A percentile compares a stretch with the other conserved stretches of the same genome.
Conservation (phyloP, 2,113 vertebrate genomes). For the Etia nguti region DNA sequence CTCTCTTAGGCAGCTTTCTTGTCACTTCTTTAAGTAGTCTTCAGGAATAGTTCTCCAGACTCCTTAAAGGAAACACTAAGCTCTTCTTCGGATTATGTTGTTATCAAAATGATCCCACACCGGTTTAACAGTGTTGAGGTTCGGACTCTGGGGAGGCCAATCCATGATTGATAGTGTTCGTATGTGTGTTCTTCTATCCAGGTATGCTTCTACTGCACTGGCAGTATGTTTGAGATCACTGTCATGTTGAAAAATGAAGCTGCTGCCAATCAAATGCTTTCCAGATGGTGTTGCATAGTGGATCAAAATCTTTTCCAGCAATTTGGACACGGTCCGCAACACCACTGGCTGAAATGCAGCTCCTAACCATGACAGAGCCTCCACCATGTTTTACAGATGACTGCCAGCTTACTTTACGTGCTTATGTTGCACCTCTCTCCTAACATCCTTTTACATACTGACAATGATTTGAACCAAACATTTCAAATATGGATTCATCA, state of each 20-base stretch:
- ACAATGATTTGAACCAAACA: neutral
- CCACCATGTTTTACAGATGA: neutral
- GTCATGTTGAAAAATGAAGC: neutral
- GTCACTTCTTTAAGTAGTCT: neutral
- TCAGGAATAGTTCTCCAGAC: neutral
- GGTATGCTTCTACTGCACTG: neutral
- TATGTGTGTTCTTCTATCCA: neutral
- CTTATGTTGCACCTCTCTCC: neutral
- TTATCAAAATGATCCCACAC: neutral
- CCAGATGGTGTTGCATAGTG: neutral
- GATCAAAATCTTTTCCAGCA: neutral
- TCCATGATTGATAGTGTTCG: too few species aligned
- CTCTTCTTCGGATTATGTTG: neutral
- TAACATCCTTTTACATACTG: neutral
- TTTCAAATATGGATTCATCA: neutral
- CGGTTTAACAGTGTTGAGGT: neutral
- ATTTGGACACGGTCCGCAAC: neutral
- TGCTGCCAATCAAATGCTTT: neutral
- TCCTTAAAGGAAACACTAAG: neutral
- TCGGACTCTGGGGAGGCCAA: neutral
- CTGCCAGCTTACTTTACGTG: too few species aligned
- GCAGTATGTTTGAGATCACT: neutral
- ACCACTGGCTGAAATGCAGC: neutral
- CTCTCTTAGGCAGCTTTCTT: neutral
- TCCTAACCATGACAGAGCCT: neutral